A percentile compares a stretch with the other conserved stretches of the same genome.
These are phyloP conservation scores for Excalfactoria chinensis DNA, from an alignment of 2,113 vertebrate species.

Conservation along the genomic window DNA sequence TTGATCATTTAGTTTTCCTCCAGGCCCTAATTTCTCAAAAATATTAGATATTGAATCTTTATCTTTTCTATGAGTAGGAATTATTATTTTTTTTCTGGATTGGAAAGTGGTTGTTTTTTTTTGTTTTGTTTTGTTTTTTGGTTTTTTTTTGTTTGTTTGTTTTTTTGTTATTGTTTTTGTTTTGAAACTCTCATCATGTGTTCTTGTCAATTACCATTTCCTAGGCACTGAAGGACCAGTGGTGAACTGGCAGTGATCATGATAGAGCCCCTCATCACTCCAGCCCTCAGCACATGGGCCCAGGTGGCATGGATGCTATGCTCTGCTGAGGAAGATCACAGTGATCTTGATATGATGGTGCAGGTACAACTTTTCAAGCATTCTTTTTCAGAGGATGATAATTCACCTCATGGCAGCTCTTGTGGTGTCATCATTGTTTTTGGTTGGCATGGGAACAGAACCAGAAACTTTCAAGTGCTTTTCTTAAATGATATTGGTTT, in stretches of 20 bases:
- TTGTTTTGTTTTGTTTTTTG: too few species aligned
- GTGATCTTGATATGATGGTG: not conserved
- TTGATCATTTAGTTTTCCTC: not conserved
- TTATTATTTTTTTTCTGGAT: not conserved
- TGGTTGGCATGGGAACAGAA: constrained; percentile 4
- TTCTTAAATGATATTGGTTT: constrained; percentile 9
- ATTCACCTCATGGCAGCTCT: not conserved
- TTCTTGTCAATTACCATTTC: not conserved
- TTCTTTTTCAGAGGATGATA: not conserved
- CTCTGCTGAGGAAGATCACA: not conserved
- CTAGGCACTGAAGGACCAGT: not conserved
- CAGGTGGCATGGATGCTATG: accelerated
- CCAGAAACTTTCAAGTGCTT: not conserved
- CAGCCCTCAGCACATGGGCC: not conserved
- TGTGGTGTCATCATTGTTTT: not conserved
- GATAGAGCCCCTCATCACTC: accelerated
- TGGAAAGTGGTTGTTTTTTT: not conserved
- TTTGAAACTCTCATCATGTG: not conserved
- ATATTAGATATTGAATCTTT: not conserved
- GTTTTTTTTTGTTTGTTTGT: not conserved
- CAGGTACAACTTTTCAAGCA: constrained; percentile 6
- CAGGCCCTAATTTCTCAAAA: not conserved
- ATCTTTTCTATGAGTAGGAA: not conserved
- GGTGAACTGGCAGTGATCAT: not conserved
- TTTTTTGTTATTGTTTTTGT: not conserved